Evolutionary conservation across 2,888 invertebrate species (phyloP).

Genomic region (Deilephila porcellus): DNA sequence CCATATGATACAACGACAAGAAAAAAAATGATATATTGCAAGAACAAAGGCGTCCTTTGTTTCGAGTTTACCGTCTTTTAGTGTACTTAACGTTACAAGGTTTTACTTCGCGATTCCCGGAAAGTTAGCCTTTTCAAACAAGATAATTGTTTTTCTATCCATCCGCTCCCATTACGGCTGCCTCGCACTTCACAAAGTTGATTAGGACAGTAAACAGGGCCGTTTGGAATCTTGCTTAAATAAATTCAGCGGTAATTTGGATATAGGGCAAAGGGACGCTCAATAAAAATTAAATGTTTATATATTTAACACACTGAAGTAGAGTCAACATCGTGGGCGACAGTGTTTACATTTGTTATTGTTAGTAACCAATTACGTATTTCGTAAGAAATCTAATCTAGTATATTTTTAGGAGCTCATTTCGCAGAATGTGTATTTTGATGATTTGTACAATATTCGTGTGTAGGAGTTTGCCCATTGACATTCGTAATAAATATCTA

Average conservation of each 20-base stretch:
- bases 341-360: no score
- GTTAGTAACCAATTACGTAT: no score
- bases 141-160: conserved; percentile 46
- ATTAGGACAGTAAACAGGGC: conserved; percentile 15
- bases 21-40: conserved; percentile 84
- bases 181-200: conserved; percentile 19
- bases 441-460: background rate
- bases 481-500: no score
- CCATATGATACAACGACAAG: conserved; percentile 52
- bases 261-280: background rate
- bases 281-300: background rate
- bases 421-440: background rate
- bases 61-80: conserved; percentile 72
- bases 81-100: conserved; percentile 25
- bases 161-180: conserved; percentile 17
- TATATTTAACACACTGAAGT: no score
- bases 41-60: conserved; percentile 63
- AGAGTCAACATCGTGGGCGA: no score
- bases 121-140: conserved; percentile 49
- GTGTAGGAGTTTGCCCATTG: no score
- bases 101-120: conserved; percentile 63
- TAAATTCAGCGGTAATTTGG: conserved; percentile 1
- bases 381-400: no score
- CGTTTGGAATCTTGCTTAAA: conserved; percentile 14
- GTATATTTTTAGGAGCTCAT: background rate